Evolutionary conservation across 2,888 invertebrate genomes (phyloP), one percentile per base, ranked within the genome.

Genomic region (Morinoia aosen): DNA sequence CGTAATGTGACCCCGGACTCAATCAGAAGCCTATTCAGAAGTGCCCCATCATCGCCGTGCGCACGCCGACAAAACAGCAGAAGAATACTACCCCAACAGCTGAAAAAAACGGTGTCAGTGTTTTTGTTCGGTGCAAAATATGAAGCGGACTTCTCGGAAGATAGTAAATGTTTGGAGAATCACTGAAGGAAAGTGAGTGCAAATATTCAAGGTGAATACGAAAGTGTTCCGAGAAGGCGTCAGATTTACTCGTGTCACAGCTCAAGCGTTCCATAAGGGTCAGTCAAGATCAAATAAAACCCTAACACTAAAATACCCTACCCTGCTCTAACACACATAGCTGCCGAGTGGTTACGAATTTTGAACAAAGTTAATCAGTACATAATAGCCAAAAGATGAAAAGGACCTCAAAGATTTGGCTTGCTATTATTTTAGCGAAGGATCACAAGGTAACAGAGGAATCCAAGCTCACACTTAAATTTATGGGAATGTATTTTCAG

Each of bases 11-110:
- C 33, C 8, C 8, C 76, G 76, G 76, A 76, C 76, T 76, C 19
- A 76, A 76, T 76, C 76, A 76, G 76, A 76, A 76, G 76, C 76
- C 76, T 33, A 19, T 76, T 76, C 76, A 76, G 76, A 76, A 76
- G 33, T 76, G 76, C 76, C 19, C 33, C 76, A 76, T 76, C 76
- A 76, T 76, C 76, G 25, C 76, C 16, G 76, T 33, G 76, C 33
- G 76, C 33, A 33, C 76, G 33, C 8, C 76, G 25, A 33, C 33
- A 76, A 76, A 3, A 76, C 61, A 61, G 12, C 61, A 61, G 14
- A 61, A 61, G 61, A 61, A 61, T 61, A 19, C 14, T 61, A 61
- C 61, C 0, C 8, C 61, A 61, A 19, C 12, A 61, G 61, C 2
- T 25, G 33, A 76, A 76, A 76, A 64, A 33, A 16, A 76, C 25